Evolutionary conservation across 2,888 invertebrate species (phyloP).

Genomic region (Plagodis pulveraria): DNA sequence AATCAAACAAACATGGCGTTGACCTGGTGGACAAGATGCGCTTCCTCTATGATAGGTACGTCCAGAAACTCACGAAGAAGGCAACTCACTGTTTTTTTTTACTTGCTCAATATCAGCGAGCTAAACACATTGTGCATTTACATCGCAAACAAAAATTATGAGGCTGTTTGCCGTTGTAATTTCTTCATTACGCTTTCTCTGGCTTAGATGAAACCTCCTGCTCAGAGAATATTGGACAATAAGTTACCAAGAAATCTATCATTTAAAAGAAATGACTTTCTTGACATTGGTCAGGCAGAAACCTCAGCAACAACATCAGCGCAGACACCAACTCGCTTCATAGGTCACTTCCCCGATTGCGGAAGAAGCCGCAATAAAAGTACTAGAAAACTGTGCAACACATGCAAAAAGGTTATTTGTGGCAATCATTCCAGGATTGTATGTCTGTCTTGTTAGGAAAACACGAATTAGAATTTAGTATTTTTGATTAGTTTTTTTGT

Average conservation of each 20-base stretch:
- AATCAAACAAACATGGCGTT: too few relatives aligned
- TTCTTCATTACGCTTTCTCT: background rate
- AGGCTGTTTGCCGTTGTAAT: background rate
- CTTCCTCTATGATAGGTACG: background rate
- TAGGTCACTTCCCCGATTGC: background rate
- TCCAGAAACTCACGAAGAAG: background rate
- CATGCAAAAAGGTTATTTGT: background rate
- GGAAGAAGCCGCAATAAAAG: background rate
- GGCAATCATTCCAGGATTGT: background rate
- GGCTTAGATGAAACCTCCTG: background rate
- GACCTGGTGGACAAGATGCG: background rate
- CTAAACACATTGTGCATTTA: background rate
- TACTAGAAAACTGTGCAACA: background rate
- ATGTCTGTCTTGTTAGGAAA: too few relatives aligned
- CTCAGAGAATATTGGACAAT: background rate
- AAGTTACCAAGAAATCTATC: background rate
- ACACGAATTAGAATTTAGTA: too few relatives aligned
- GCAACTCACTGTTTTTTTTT: background rate
- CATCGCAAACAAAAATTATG: too few relatives aligned
- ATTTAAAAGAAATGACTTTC: background rate
- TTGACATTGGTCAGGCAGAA: background rate
- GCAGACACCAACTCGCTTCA: too few relatives aligned
- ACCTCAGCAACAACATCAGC: background rate
- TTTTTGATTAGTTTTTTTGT: too few relatives aligned
- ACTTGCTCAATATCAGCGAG: background rate